Evolutionary conservation across 2,797 vertebrate genomes (phyloP), one percentile per base, ranked within the genome.

Genomic region (Lepilemur ruficaudatus): DNA sequence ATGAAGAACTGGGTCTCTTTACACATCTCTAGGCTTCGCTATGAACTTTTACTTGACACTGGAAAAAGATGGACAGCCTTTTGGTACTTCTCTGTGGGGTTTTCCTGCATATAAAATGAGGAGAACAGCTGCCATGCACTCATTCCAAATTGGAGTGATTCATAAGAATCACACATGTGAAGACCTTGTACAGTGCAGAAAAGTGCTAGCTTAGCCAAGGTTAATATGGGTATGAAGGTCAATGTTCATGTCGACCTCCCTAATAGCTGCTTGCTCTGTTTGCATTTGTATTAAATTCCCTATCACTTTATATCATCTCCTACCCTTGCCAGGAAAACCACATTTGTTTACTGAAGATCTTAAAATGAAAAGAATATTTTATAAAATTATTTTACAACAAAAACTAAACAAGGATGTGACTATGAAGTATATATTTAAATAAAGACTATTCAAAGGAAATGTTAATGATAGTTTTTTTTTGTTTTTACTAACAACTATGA

Each of bases 141-240:
- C 65, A 50, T 76, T 92, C 23, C 90, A 96, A 90, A 92, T 90
- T 61, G 89, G 48, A 92, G 23, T 90, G 81, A 90, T 92, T 87
- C 70, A 41, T 90, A 89, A 95, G 38, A 57, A 55, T 73, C 67
- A 73, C 35, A n/a, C 57, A 28, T 55, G 43, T 63, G 73, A 87
- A 95, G 90, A 90, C 48, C 76, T 95, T 90, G 72, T 55, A 55
- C 57, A 41, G 4, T 55, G n/a, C 13, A 78, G 55, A 84, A 73
- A 93, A 92, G 32, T 87, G 76, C 76, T 90, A 85, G 43, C 80
- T 95, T 88, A 95, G 94, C 72, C 50, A 65, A 55, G 92, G 70
- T 65, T 78, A 57, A 92, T 88, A 61, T 35, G 12, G 73, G 80
- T 75, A 50, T 93, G 84, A 85, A 92, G 23, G 90, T 92, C 73